Evolutionary conservation across 2,797 vertebrate species (phyloP), one percentile per base, ranked within the genome.

Genomic region (Xenentodon cancila): DNA sequence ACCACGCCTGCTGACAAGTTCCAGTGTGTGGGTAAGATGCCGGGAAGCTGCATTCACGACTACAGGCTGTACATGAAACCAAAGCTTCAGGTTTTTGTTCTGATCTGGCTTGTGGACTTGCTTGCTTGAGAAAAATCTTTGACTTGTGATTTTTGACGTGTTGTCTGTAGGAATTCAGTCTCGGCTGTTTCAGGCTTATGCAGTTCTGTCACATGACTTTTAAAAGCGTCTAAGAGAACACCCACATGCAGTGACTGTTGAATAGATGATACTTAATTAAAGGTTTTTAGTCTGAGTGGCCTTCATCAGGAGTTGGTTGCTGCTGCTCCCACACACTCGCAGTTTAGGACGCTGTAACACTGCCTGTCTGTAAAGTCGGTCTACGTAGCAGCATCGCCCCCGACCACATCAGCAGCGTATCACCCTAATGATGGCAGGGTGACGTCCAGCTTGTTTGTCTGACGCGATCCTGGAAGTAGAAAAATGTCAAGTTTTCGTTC

Each of bases 1-100:
- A 99, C 97, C 49, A 98, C 96, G 13, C 97, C 97, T 0, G 96
- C 96, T 3, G 96, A 97, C 86, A 95, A 95, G 84, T 98, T 99
- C 79, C 81, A 80, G 71, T 90, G 90, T 61, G 52, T 54, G 53
- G 85, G 89, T 90, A 13, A 85, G 82, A 34, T 4, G 2, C 4
- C 43, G 18, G 19, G 12, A 43, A 53, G 51, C 49, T 16, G 37
- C 40, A 44, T 1, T 21, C 12, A 9, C 7, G 22, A 30, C 19
- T 37, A 9, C 46, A 30, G 9, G 15, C 16, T 7, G 2, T 1
- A 45, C 44, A 21, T 18, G 2, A 61, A 61, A 20, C 20, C 5
- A 2, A 11, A 43, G 21, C 34, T 25, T 2, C 5, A 25, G 13
- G 25, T 7, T 32, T 11, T 1, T 25, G 16, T 3, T 49, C 22